Evolutionary conservation across 2,113 vertebrate species (phyloP).

Genomic region (Sapayoa aenigma): DNA sequence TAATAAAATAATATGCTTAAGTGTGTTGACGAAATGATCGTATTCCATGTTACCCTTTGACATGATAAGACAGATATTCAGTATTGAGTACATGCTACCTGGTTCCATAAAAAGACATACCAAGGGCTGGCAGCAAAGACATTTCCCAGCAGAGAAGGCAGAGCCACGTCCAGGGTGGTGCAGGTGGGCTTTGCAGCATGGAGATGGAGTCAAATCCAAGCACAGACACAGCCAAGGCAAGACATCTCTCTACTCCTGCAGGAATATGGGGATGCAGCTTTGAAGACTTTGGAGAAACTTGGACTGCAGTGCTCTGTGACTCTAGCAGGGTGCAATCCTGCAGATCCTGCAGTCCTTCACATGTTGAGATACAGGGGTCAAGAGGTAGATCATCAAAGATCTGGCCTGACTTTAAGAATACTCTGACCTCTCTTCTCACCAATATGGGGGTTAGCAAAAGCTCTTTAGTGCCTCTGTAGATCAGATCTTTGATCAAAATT

Average conservation of each 20-base stretch:
- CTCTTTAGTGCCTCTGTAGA: neutral
- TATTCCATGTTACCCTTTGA: neutral
- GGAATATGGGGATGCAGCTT: neutral
- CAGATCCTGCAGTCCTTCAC: neutral
- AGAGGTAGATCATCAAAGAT: neutral
- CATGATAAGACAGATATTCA: neutral
- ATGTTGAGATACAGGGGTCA: neutral
- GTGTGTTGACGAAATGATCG: neutral
- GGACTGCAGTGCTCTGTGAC: neutral
- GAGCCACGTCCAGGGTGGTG: neutral
- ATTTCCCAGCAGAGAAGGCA: neutral
- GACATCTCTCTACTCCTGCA: rapidly evolving
- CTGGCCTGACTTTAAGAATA: neutral
- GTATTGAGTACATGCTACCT: neutral
- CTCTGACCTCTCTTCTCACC: neutral
- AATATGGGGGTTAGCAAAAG: rapidly evolving
- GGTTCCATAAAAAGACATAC: neutral
- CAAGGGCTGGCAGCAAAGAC: neutral
- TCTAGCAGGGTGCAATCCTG: neutral
- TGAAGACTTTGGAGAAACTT: neutral
- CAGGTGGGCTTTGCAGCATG: neutral
- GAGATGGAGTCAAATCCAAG: neutral
- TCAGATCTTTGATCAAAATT: neutral
- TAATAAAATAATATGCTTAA: neutral
- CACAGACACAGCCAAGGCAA: neutral